Evolutionary conservation across 2,797 vertebrate genomes (phyloP).

Genomic region (Petrocephalus sullivani): DNA sequence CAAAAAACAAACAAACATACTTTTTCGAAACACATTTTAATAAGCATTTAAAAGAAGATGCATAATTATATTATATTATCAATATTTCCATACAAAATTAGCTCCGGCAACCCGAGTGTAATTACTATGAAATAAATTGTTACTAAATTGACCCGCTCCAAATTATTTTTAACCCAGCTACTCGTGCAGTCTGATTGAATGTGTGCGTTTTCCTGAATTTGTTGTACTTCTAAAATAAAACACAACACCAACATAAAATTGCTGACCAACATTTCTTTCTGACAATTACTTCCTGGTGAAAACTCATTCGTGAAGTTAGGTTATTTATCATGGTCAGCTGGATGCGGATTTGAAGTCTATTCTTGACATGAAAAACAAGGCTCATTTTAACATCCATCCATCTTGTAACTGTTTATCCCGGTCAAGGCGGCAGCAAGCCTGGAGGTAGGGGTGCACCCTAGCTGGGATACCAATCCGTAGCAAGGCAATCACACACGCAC

Average conservation of each 20-base stretch:
- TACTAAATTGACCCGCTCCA: not conserved
- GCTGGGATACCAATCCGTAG: not conserved
- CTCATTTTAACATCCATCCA: not conserved
- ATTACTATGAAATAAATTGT: not conserved
- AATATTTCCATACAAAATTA: not conserved
- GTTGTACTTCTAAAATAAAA: not conserved
- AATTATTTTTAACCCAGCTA: not conserved
- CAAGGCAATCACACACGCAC: not conserved
- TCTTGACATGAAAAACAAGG: not conserved
- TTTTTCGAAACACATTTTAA: not conserved
- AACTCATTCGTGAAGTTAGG: not conserved
- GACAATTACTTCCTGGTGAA: not conserved
- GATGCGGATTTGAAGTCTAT: not conserved
- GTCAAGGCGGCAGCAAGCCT: not conserved
- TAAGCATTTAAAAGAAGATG: not conserved
- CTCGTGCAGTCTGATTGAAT: not conserved
- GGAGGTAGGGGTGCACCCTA: not conserved
- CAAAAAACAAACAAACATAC: not conserved
- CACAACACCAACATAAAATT: not conserved
- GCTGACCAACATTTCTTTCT: not conserved
- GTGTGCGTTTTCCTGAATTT: not conserved
- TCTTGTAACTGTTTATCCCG: not conserved
- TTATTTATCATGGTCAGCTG: not conserved
- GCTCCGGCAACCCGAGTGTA: not conserved
- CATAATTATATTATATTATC: not conserved